Evolutionary conservation across 2,888 invertebrate species (phyloP).

Genomic region (Cremastinae sp.): DNA sequence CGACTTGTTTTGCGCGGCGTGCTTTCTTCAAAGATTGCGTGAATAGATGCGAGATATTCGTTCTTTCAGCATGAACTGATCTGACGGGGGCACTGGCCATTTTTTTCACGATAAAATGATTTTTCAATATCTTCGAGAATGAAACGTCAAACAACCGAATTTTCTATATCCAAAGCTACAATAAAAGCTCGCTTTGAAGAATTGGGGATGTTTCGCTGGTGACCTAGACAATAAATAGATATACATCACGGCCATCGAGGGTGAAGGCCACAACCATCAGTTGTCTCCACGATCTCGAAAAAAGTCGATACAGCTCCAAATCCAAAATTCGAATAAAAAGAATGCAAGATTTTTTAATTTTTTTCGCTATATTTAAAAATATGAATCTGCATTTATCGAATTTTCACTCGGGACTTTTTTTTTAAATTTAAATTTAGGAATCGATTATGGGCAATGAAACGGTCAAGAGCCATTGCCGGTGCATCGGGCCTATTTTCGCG

Average conservation of each 20-base stretch:
- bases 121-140: conserved; percentile 50
- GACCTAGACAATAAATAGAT: conserved; percentile 62
- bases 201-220: conserved; percentile 53
- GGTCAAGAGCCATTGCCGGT: conserved; percentile 34
- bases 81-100: conserved; percentile 18
- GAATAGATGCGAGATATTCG: conserved; percentile 37
- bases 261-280: conserved; percentile 50
- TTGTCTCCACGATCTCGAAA: conserved; percentile 9
- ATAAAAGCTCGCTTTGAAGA: conserved; percentile 45
- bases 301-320: not conserved
- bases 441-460: conserved; percentile 10
- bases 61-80: conserved; percentile 22
- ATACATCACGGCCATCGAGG: conserved; percentile 52
- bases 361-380: not conserved
- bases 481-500: conserved; percentile 25
- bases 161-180: conserved; percentile 35
- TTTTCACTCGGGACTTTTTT: no score
- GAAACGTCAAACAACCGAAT: conserved; percentile 41
- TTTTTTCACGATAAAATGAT: not conserved
- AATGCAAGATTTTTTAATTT: not conserved
- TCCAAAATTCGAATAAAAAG: not conserved
- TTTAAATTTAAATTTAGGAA: not conserved
- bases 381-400: not conserved
- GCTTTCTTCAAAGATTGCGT: conserved; percentile 50
- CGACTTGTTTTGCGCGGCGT: conserved; percentile 33